phyloP scores from a whole-genome alignment of 2,888 invertebrate genomes.

The Podotricha telesiphe region DNA sequence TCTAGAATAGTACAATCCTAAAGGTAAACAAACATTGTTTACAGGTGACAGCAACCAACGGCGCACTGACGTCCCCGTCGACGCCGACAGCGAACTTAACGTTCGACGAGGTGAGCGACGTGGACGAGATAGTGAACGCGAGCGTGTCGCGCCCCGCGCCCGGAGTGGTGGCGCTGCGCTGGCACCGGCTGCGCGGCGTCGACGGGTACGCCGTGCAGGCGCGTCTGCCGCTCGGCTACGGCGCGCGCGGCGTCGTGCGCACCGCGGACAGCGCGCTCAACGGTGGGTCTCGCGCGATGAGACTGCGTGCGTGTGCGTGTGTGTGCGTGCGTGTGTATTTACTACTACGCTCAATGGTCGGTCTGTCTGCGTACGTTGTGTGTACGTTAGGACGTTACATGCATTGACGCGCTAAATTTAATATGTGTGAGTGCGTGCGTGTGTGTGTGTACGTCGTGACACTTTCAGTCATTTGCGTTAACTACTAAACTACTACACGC shows the following conservation, averaged over 20 bases:
- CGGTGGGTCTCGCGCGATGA: no score
- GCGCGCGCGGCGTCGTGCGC: constrained; percentile 68
- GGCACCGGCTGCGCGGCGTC: constrained; percentile 84
- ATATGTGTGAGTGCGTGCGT: no score
- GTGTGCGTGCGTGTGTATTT: no score
- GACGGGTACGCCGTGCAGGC: constrained; percentile 84
- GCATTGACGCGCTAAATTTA: no score
- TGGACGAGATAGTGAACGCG: constrained; percentile 85
- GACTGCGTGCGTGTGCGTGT: no score
- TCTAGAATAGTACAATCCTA: no score
- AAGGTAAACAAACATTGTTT: neutral
- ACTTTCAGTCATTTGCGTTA: no score
- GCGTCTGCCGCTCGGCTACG: constrained; percentile 81
- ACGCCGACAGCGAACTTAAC: constrained; percentile 84
- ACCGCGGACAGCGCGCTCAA: constrained; percentile 76
- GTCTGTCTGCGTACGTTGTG: no score
- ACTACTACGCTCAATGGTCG: no score
- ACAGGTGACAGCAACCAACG: constrained; percentile 87
- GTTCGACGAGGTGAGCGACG: constrained; percentile 86
- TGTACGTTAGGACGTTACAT: no score
- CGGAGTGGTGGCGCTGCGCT: constrained; percentile 82
- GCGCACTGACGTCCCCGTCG: constrained; percentile 82
- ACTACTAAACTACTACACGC: no score
- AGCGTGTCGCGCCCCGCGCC: constrained; percentile 74
- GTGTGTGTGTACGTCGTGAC: no score